These are phyloP conservation scores for Caranx ignobilis DNA, from an alignment of 2,113 vertebrate species.

Conservation along the genomic window DNA sequence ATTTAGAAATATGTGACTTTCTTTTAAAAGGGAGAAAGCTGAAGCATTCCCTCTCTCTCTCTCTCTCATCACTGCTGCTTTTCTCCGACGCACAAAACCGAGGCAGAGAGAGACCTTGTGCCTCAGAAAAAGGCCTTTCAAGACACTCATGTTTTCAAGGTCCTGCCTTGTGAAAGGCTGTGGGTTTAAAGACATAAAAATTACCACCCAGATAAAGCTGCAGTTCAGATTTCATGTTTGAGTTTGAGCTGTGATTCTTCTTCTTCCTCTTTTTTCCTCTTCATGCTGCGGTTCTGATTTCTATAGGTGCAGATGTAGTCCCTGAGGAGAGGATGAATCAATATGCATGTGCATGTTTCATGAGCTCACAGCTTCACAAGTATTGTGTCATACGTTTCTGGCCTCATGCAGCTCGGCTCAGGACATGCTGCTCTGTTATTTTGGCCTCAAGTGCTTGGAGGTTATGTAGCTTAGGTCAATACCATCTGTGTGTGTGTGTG, in stretches of 20 bases:
- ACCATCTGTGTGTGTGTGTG: slow-evolving; percentile 50
- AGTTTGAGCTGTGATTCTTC: neutral
- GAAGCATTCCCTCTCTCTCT: slow-evolving; percentile 62
- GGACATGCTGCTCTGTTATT: slow-evolving; percentile 61
- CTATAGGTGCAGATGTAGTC: neutral
- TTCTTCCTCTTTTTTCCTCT: neutral
- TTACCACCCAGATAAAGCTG: slow-evolving; percentile 32
- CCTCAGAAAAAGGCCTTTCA: slow-evolving; percentile 66
- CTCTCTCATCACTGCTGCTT: slow-evolving; percentile 43
- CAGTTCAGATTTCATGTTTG: slow-evolving; percentile 1
- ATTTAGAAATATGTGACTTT: slow-evolving; percentile 81
- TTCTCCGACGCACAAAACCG: slow-evolving; percentile 71
- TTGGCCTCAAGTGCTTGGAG: slow-evolving; percentile 63
- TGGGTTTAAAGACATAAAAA: slow-evolving; percentile 46
- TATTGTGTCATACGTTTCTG: slow-evolving; percentile 45
- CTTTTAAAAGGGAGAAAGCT: slow-evolving; percentile 62
- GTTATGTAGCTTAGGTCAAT: slow-evolving; percentile 75
- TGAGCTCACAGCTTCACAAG: neutral
- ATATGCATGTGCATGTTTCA: neutral
- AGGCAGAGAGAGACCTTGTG: slow-evolving; percentile 72
- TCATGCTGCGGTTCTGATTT: neutral
- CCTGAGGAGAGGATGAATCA: neutral
- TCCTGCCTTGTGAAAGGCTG: slow-evolving; percentile 60
- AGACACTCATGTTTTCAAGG: slow-evolving; percentile 70
- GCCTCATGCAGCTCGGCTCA: slow-evolving; percentile 23